Conservation (phyloP, 2,113 vertebrate species). For the Rostratula benghalensis region DNA sequence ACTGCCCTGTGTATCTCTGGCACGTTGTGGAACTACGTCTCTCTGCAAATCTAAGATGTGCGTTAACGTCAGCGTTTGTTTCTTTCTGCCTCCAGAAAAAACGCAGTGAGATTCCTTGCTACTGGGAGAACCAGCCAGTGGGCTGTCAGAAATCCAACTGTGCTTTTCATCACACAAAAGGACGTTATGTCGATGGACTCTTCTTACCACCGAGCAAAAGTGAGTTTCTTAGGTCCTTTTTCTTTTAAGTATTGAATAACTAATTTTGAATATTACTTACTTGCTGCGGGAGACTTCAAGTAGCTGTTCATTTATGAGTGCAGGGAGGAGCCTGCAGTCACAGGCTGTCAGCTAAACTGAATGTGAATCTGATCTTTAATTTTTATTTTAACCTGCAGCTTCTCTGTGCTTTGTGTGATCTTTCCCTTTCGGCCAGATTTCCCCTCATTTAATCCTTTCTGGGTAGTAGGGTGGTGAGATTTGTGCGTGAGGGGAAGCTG, state of each 20-base stretch:
- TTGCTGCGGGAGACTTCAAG: accelerated
- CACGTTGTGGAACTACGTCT: accelerated
- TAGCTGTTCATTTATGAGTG: background rate
- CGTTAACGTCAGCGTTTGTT: background rate
- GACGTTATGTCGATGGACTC: constrained; percentile 84
- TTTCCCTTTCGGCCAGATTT: background rate
- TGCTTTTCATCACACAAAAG: constrained; percentile 89
- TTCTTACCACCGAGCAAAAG: constrained; percentile 88
- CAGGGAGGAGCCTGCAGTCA: background rate
- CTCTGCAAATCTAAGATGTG: accelerated
- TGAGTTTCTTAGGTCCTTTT: constrained; percentile 50
- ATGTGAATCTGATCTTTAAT: background rate
- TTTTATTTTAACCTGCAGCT: background rate
- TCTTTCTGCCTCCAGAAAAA: constrained; percentile 83
- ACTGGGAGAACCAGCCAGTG: constrained; percentile 92
- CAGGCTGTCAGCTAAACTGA: background rate
- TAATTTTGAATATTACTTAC: background rate
- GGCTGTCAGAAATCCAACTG: constrained; percentile 96
- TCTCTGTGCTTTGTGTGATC: background rate
- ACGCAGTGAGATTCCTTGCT: constrained; percentile 90
- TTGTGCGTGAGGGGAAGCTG: background rate
- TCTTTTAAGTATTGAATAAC: background rate
- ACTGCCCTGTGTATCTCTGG: background rate
- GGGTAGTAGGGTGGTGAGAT: background rate
- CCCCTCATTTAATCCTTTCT: background rate